A percentile compares a stretch with the other conserved stretches of the same genome.
Evolutionary conservation across 2,888 invertebrate species (phyloP).

Genomic region (Apamea anceps): DNA sequence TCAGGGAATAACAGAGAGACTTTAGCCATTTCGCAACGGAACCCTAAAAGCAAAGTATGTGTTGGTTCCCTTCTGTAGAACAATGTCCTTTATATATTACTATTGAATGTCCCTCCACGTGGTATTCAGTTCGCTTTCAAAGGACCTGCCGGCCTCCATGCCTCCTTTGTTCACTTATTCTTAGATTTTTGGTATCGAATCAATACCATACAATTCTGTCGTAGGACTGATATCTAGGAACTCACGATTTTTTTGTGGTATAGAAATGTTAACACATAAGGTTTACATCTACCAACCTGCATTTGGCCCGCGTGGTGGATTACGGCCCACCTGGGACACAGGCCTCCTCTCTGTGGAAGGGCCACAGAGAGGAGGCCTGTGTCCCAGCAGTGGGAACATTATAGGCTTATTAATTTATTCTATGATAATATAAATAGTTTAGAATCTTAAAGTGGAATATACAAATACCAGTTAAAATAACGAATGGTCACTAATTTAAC

Average conservation of each 20-base stretch:
- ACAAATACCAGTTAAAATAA: not conserved
- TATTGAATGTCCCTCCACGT: conserved; percentile 53
- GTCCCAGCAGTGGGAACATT: not conserved
- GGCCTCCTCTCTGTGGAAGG: too few species aligned
- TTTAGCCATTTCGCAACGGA: conserved; percentile 32
- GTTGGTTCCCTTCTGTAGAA: conserved; percentile 67
- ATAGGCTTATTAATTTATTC: not conserved
- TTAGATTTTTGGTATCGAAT: conserved; percentile 68
- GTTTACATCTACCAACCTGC: not conserved
- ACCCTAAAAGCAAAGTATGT: conserved; percentile 57
- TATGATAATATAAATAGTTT: not conserved
- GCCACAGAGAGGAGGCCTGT: not conserved
- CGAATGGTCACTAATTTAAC: not conserved
- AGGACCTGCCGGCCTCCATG: conserved; percentile 53
- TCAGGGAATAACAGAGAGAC: conserved; percentile 21
- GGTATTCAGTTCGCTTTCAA: conserved; percentile 70
- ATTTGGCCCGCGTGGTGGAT: not conserved
- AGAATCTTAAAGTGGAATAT: not conserved
- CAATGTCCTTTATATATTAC: conserved; percentile 74
- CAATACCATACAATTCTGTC: conserved; percentile 32
- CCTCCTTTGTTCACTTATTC: conserved; percentile 72
- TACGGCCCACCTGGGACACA: too few species aligned
- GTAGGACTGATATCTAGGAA: conserved; percentile 21
- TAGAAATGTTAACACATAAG: not conserved
- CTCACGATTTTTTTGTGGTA: not conserved